A percentile compares a stretch with the other conserved stretches of the same genome.
These are phyloP conservation scores for Scaptomyza tumidula DNA, from an alignment of 2,888 invertebrate species.

Conservation along the genomic window DNA sequence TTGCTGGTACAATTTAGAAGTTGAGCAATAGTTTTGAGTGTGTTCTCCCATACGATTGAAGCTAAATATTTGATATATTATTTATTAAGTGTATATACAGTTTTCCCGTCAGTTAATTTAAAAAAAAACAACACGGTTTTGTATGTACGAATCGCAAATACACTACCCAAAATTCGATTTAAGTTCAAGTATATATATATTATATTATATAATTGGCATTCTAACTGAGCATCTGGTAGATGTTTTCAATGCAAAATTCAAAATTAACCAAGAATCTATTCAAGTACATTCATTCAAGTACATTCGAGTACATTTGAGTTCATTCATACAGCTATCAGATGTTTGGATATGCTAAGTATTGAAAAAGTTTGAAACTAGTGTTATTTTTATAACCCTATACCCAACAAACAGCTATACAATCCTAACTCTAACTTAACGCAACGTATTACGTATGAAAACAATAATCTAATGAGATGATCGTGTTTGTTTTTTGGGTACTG, in stretches of 20 bases:
- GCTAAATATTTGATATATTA: neutral
- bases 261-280: neutral
- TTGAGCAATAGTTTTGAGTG: neutral
- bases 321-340: neutral
- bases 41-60: neutral
- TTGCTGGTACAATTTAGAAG: conserved; percentile 2
- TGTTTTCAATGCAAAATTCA: neutral
- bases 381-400: conserved; percentile 1
- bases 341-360: neutral
- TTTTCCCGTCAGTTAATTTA: neutral
- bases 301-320: too few relatives aligned
- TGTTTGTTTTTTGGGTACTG: conserved; percentile 14
- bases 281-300: too few relatives aligned
- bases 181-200: conserved; percentile 2
- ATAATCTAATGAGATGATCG: too few relatives aligned
- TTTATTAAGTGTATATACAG: conserved; percentile 8
- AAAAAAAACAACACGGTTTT: neutral
- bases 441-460: too few relatives aligned
- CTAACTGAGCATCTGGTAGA: neutral
- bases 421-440: too few relatives aligned
- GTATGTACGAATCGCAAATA: conserved; percentile 6
- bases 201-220: conserved; percentile 6
- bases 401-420: neutral
- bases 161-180: neutral
- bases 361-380: neutral